Evolutionary conservation across 2,797 vertebrate species (phyloP).

Genomic region (Siniperca scherzeri): DNA sequence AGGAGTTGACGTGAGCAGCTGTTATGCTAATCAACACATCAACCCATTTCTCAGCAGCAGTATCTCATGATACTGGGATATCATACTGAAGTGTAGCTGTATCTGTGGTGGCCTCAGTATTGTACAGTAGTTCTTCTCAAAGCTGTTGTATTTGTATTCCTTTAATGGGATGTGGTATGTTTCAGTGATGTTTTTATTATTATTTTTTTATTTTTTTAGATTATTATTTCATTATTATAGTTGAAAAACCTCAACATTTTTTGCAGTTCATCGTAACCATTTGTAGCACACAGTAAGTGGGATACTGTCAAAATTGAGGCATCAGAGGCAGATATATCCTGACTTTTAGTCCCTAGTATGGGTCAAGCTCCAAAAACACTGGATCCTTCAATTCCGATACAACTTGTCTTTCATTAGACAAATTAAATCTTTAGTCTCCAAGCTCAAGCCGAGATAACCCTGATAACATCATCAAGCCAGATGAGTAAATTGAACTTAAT

Average conservation of each 20-base stretch:
- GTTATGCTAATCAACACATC: neutral
- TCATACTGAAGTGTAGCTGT: neutral
- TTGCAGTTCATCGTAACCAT: neutral
- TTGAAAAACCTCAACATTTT: neutral
- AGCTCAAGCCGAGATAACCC: neutral
- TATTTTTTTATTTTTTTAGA: neutral
- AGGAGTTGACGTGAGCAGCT: constrained; percentile 17
- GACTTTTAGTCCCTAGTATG: neutral
- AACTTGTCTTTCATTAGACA: neutral
- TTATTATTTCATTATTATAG: neutral
- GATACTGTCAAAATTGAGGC: neutral
- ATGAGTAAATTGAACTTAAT: neutral
- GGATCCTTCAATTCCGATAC: neutral
- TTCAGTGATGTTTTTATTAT: neutral
- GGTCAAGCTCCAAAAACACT: neutral
- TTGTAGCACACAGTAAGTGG: neutral
- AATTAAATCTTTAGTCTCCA: neutral
- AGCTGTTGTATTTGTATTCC: neutral
- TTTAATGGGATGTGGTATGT: neutral
- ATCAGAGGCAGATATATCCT: neutral
- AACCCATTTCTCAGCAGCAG: constrained; percentile 1
- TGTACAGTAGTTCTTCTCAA: neutral
- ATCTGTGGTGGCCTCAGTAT: neutral
- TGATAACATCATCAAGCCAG: neutral
- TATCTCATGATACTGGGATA: neutral